Conservation (phyloP, 2,888 invertebrate species). For the Pilophorus perplexus region DNA sequence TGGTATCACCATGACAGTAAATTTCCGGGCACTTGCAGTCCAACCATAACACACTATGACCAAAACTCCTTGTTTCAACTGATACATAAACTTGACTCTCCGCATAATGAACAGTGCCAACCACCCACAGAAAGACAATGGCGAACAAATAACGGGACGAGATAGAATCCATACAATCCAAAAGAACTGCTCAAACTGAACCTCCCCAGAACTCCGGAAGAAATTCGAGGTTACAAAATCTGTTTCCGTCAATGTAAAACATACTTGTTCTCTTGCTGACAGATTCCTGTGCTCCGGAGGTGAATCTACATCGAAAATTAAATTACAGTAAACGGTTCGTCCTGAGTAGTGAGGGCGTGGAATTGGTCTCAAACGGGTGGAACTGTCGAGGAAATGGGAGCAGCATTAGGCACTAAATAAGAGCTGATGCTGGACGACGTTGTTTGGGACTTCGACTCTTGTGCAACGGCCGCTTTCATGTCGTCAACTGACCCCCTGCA, state of each 20-base stretch:
- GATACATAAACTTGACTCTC: too few species aligned
- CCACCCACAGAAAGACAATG: too few species aligned
- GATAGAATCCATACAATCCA: too few species aligned
- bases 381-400: constrained; percentile 59
- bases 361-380: constrained; percentile 30
- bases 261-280: background rate
- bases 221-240: too few species aligned
- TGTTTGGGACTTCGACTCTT: constrained; percentile 47
- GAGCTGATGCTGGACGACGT: constrained; percentile 64
- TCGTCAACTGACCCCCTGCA: constrained; percentile 74
- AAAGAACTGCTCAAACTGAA: too few species aligned
- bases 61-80: too few species aligned
- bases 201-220: background rate
- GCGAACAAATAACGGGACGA: too few species aligned
- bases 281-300: background rate
- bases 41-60: too few species aligned
- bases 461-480: constrained; percentile 62
- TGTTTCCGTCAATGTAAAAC: background rate
- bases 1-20: too few species aligned
- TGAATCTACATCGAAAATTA: background rate
- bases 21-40: too few species aligned
- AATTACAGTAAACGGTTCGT: background rate
- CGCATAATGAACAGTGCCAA: too few species aligned
- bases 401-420: constrained; percentile 76
- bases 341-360: background rate